Evolutionary conservation across 2,797 vertebrate genomes (phyloP).

Genomic region (Crotalus adamanteus): DNA sequence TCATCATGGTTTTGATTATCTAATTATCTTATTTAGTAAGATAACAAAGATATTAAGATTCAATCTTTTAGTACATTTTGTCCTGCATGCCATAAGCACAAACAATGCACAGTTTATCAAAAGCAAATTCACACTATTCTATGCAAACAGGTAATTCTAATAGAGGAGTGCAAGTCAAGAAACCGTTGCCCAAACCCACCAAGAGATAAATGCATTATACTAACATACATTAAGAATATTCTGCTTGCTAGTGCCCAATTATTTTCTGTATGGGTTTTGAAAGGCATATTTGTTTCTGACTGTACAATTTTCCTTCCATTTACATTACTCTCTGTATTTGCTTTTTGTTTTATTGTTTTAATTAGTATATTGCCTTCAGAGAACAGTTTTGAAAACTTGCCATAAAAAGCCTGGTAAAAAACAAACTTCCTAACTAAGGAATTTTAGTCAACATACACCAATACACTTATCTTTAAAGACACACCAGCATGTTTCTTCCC

Average conservation of each 20-base stretch:
- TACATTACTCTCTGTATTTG: background rate
- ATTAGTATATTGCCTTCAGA: background rate
- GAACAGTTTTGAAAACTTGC: background rate
- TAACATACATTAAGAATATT: background rate
- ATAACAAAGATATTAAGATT: background rate
- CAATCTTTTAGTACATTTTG: background rate
- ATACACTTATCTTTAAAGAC: background rate
- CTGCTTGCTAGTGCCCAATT: background rate
- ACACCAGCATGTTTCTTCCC: background rate
- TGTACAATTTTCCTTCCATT: background rate
- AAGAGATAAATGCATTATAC: background rate
- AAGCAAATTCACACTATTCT: background rate
- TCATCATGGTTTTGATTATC: background rate
- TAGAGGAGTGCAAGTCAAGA: background rate
- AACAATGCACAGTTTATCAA: background rate
- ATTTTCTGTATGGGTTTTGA: background rate
- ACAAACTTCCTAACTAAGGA: background rate
- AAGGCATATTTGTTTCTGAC: background rate
- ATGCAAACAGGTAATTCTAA: background rate
- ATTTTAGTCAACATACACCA: background rate
- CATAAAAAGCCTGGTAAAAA: background rate
- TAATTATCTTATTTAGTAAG: background rate
- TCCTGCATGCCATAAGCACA: background rate
- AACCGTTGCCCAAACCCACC: background rate
- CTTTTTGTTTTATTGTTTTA: constrained; percentile 2